These are phyloP conservation scores for Drosophila quasianomalipes DNA, from an alignment of 2,888 invertebrate species.

Conservation along the genomic window DNA sequence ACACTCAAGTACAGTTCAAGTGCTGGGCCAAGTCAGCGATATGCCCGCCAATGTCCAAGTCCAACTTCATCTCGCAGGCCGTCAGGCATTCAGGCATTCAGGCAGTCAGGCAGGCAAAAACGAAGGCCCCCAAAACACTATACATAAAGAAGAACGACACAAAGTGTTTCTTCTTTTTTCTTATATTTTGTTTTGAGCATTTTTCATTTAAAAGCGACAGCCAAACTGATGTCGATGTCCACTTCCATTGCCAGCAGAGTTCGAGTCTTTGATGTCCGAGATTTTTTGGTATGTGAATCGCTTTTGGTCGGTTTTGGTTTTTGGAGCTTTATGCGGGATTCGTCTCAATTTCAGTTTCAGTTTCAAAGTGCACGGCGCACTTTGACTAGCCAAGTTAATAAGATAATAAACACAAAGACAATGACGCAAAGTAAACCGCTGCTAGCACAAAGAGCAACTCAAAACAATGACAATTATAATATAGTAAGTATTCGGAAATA, in stretches of 20 bases:
- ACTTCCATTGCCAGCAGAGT: conserved; percentile 72
- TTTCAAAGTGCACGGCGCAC: conserved; percentile 47
- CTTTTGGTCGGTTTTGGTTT: conserved; percentile 45
- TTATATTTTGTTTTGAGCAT: conserved; percentile 61
- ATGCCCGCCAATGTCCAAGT: conserved; percentile 60
- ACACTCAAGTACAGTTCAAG: conserved; percentile 80
- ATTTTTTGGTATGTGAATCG: conserved; percentile 65
- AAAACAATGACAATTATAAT: conserved; percentile 67
- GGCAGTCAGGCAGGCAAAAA: conserved; percentile 49
- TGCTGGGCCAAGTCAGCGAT: conserved; percentile 77
- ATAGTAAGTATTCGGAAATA: conserved; percentile 38
- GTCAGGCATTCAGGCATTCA: conserved; percentile 27
- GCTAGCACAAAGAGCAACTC: conserved; percentile 18
- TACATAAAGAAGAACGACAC: conserved; percentile 71
- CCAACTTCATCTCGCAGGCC: conserved; percentile 38
- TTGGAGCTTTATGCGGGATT: conserved; percentile 57
- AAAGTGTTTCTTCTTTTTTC: conserved; percentile 68
- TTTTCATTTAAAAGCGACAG: conserved; percentile 79
- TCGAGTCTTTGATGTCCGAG: conserved; percentile 57
- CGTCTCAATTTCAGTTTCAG: conserved; percentile 65
- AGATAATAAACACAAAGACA: conserved; percentile 54
- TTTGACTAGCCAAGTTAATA: conserved; percentile 58
- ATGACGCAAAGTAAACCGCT: conserved; percentile 34
- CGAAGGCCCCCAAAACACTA: conserved; percentile 59
- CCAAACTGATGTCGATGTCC: conserved; percentile 80